phyloP scores from a whole-genome alignment of 2,113 vertebrate species.

The Felis catus region F.catus_Fca126_mat1.0 CM031412.1:131090001-131090500 shows the following conservation, averaged over 20 bases:
- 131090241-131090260: no score
- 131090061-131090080: conserved; percentile 10
- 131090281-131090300: no score
- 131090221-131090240: no score
- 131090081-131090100: not conserved
- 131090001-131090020: not conserved
- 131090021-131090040: conserved; percentile 44
- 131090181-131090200: not conserved
- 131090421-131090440: not conserved
- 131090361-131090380: no score
- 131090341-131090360: no score
- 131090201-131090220: not conserved
- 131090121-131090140: conserved; percentile 10
- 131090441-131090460: not conserved
- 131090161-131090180: not conserved
- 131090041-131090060: not conserved
- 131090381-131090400: no score
- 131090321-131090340: no score
- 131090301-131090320: no score
- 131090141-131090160: not conserved
- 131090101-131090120: not conserved
- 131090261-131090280: no score
- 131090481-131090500: conserved; percentile 2
- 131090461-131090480: not conserved
- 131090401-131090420: no score